Evolutionary conservation across 64 coral and sea anemone species (phyloP).

Genomic region (Dendrophyllia cribrosa): DNA sequence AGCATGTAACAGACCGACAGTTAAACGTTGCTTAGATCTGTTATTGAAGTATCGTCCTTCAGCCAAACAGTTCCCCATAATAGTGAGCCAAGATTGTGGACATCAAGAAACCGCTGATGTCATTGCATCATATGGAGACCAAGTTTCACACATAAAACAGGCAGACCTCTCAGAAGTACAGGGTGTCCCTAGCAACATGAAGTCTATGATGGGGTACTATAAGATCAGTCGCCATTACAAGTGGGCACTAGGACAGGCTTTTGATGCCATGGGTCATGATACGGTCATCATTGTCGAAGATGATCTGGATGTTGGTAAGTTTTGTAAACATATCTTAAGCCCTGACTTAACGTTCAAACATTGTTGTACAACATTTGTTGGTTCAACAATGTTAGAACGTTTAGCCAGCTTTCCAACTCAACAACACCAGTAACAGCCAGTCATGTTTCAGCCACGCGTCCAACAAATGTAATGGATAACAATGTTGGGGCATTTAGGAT

Average conservation of each 20-base stretch:
- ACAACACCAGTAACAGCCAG: too few relatives aligned
- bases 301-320: slow-evolving; percentile 97
- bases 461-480: too few relatives aligned
- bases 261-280: slow-evolving; percentile 87
- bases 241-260: slow-evolving; percentile 84
- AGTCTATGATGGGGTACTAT: slow-evolving; percentile 88
- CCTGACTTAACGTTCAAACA: too few relatives aligned
- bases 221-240: slow-evolving; percentile 99
- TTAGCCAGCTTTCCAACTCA: too few relatives aligned
- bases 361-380: too few relatives aligned
- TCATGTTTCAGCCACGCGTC: too few relatives aligned
- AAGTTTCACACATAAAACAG: slow-evolving; percentile 83
- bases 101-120: slow-evolving; percentile 72
- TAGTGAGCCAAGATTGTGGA: slow-evolving; percentile 99
- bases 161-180: slow-evolving; percentile 81
- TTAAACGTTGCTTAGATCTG: slow-evolving; percentile 85
- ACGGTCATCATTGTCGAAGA: slow-evolving; percentile 92
- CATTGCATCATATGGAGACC: slow-evolving; percentile 72
- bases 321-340: background rate
- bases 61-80: slow-evolving; percentile 82
- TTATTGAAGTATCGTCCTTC: slow-evolving; percentile 87
- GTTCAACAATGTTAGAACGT: too few relatives aligned
- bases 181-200: slow-evolving; percentile 85
- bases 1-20: slow-evolving; percentile 86
- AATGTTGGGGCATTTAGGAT: too few relatives aligned